Evolutionary conservation across 2,797 vertebrate species (phyloP).

Genomic region (Lagorchestes hirsutus): DNA sequence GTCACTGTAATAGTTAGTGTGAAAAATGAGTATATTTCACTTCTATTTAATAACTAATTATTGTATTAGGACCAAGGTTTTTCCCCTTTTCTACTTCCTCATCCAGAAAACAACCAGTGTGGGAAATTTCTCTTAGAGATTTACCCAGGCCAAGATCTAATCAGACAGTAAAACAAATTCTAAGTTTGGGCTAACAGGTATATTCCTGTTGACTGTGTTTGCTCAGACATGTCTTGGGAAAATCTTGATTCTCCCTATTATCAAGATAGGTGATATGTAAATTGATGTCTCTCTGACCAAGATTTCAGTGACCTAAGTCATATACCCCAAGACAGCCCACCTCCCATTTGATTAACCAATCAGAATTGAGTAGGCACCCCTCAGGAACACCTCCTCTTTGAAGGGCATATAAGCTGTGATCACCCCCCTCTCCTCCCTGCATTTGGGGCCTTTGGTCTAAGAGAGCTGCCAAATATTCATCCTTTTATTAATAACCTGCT

Average conservation of each 20-base stretch:
- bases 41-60: not conserved
- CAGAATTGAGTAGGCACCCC: not conserved
- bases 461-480: not conserved
- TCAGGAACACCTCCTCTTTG: not conserved
- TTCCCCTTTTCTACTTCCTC: not conserved
- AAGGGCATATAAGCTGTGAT: not conserved
- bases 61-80: not conserved
- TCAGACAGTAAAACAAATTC: not conserved
- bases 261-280: not conserved
- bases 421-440: too few species aligned
- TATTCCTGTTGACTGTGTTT: too few species aligned
- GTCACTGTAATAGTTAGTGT: not conserved
- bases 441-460: not conserved
- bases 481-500: not conserved
- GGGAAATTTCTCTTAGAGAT: not conserved
- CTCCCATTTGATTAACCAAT: not conserved
- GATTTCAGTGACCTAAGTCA: not conserved
- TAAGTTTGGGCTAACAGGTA: too few species aligned
- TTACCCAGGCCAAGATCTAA: not conserved
- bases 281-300: not conserved
- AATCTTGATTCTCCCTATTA: not conserved
- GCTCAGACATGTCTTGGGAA: too few species aligned
- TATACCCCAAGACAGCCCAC: not conserved
- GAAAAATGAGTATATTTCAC: not conserved
- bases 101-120: not conserved